phyloP scores from a whole-genome alignment of 2,797 vertebrate species.

The Phyllotis vaccarum region DNA sequence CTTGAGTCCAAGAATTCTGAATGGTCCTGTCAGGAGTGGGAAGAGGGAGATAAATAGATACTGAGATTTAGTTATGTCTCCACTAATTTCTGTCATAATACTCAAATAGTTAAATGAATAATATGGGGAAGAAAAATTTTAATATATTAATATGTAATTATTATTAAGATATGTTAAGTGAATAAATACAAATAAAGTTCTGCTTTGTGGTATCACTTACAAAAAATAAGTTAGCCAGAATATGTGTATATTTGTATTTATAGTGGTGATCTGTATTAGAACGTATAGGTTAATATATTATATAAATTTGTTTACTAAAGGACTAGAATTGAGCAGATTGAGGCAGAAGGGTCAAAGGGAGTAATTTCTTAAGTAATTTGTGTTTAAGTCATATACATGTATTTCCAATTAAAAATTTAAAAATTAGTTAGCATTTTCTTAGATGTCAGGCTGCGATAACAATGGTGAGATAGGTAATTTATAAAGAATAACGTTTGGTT shows the following conservation, averaged over 20 bases:
- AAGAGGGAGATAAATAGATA: not conserved
- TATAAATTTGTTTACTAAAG: not conserved
- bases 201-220: not conserved
- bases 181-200: not conserved
- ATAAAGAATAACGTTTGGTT: not conserved
- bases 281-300: not conserved
- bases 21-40: not conserved
- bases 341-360: not conserved
- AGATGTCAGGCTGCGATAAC: not conserved
- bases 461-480: not conserved
- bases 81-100: not conserved
- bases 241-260: not conserved
- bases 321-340: conserved; percentile 2
- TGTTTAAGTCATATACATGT: conserved; percentile 27
- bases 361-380: conserved; percentile 32
- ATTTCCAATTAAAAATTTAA: not conserved
- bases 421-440: not conserved
- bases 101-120: not conserved
- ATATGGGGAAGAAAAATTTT: not conserved
- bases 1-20: not conserved
- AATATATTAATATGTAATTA: not conserved
- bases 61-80: not conserved
- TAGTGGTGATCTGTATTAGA: conserved; percentile 23
- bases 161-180: conserved; percentile 12
- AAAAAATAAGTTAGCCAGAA: conserved; percentile 36